These are phyloP conservation scores for Rhamphomyia laevipes DNA, from an alignment of 2,888 invertebrate genomes.

Conservation along the genomic window DNA sequence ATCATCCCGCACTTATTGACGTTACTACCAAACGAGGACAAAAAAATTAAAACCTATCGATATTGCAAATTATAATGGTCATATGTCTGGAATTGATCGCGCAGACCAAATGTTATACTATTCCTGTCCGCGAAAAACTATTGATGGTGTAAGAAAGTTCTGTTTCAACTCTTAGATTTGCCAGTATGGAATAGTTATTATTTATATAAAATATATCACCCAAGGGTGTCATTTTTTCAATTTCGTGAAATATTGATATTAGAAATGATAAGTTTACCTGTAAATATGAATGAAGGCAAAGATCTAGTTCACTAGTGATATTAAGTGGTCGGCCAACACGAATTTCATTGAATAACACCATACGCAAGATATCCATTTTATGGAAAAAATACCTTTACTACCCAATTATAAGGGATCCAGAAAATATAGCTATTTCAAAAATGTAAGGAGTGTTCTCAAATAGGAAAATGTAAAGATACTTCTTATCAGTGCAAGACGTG, in stretches of 20 bases:
- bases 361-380: not conserved
- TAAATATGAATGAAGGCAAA: not conserved
- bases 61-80: conserved; percentile 6
- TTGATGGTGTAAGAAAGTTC: conserved; percentile 14
- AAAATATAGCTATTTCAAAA: not conserved
- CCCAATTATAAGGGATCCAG: not conserved
- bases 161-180: conserved; percentile 14
- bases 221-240: not conserved
- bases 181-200: conserved; percentile 3
- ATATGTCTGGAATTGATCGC: conserved; percentile 9
- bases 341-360: not conserved
- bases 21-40: conserved; percentile 1
- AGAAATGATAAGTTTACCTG: not conserved
- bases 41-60: conserved; percentile 8
- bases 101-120: conserved; percentile 11
- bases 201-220: not conserved
- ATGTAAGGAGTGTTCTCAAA: not conserved
- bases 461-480: not conserved
- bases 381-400: not conserved
- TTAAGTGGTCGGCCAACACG: not conserved
- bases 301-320: not conserved
- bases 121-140: conserved; percentile 12
- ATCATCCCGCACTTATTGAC: not conserved
- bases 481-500: not conserved
- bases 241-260: not conserved